phyloP scores from a whole-genome alignment of 30 jellyfish, hydroid and myxozoan species.

The Euphysa ruthae region DNA sequence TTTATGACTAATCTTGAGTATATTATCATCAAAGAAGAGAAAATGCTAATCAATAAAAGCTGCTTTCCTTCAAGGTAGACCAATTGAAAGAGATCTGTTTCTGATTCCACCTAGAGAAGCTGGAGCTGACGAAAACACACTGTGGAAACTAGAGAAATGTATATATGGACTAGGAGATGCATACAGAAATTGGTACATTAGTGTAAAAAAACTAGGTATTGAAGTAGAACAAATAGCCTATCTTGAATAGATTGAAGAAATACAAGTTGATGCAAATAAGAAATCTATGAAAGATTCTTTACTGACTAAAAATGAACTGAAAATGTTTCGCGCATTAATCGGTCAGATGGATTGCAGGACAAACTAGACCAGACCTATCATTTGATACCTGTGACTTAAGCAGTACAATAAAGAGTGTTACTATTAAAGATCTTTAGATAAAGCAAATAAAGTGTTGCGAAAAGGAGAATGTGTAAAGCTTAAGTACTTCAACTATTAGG shows the following conservation, averaged over 20 bases:
- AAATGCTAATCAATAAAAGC: slow-evolving; percentile 15
- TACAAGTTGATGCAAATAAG: too few species aligned
- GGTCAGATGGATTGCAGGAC: slow-evolving; percentile 17
- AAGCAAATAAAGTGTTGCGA: too few species aligned
- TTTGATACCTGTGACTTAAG: not conserved
- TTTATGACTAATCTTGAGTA: slow-evolving; percentile 7
- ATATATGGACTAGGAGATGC: slow-evolving; percentile 41
- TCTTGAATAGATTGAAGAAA: too few species aligned
- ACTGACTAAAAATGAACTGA: slow-evolving; percentile 1
- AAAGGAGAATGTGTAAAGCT: too few species aligned
- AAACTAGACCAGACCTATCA: slow-evolving; percentile 1
- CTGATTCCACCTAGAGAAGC: slow-evolving; percentile 52
- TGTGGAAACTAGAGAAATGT: slow-evolving; percentile 27
- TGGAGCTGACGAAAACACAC: not conserved
- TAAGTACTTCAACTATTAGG: too few species aligned
- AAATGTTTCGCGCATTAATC: not conserved
- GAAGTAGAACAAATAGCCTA: too few species aligned
- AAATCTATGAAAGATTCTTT: too few species aligned
- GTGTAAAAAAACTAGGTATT: too few species aligned
- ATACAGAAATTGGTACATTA: slow-evolving; percentile 12
- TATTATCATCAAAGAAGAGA: slow-evolving; percentile 18
- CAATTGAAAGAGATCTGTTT: slow-evolving; percentile 28
- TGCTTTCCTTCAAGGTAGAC: slow-evolving; percentile 50
- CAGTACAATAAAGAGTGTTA: not conserved
- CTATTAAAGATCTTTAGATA: too few species aligned